Evolutionary conservation across 1,140 invertebrate species (phyloP).

Genomic region (Hylyphantes graminicola): DNA sequence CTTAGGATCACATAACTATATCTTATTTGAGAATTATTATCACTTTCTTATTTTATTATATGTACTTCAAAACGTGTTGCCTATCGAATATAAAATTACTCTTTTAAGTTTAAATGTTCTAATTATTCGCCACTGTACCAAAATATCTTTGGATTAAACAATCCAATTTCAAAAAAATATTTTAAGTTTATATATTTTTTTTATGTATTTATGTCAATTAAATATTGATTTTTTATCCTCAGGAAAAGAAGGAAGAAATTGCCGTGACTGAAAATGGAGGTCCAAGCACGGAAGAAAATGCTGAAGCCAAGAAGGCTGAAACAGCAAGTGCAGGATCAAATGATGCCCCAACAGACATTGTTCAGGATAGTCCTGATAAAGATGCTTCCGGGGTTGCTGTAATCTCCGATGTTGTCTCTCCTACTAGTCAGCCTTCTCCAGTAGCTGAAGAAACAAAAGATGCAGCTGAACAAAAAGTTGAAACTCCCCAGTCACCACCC

Average conservation of each 20-base stretch:
- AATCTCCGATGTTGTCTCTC: slow-evolving; percentile 50
- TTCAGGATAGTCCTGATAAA: slow-evolving; percentile 52
- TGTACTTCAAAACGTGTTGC: no score
- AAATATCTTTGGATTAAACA: no score
- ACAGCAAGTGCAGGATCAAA: slow-evolving; percentile 41
- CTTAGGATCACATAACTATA: no score
- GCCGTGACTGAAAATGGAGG: slow-evolving; percentile 28
- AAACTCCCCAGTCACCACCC: neutral
- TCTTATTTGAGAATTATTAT: no score
- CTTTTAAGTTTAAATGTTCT: no score
- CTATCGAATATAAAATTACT: no score
- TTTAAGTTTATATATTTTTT: no score
- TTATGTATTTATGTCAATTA: no score
- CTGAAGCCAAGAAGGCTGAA: slow-evolving; percentile 45
- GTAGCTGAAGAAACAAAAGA: slow-evolving; percentile 29
- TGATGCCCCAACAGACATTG: slow-evolving; percentile 54
- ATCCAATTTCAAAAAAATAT: no score
- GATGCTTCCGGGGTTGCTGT: slow-evolving; percentile 45
- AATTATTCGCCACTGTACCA: no score
- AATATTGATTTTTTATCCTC: neutral
- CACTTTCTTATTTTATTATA: no score
- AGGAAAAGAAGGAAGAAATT: slow-evolving; percentile 49
- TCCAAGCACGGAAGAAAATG: slow-evolving; percentile 14
- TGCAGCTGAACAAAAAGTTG: slow-evolving; percentile 26
- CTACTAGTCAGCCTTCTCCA: slow-evolving; percentile 34